Conservation (phyloP, 2,888 invertebrate species). For the Anaspis maculata region DNA sequence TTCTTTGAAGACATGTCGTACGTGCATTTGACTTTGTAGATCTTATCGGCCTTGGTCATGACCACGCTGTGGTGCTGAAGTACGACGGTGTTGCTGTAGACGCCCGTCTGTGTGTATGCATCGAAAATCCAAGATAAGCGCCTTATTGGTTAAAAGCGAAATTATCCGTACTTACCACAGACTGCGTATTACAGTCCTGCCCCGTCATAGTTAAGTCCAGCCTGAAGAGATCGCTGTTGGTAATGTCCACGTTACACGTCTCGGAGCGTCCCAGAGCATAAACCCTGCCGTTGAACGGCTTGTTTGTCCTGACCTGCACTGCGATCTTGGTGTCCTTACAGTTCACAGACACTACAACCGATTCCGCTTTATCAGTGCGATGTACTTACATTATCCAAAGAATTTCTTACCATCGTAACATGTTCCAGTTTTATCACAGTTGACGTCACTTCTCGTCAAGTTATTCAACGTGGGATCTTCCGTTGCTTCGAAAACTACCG, state of each 20-base stretch:
- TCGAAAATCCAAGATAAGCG: background rate
- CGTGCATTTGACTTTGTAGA: slow-evolving; percentile 93
- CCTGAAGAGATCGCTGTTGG: slow-evolving; percentile 86
- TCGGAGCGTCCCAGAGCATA: slow-evolving; percentile 90
- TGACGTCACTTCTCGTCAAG: slow-evolving; percentile 68
- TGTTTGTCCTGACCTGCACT: slow-evolving; percentile 85
- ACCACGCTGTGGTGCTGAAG: slow-evolving; percentile 92
- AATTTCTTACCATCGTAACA: slow-evolving; percentile 77
- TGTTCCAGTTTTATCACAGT: slow-evolving; percentile 91
- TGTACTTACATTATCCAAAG: no score
- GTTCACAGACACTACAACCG: slow-evolving; percentile 73
- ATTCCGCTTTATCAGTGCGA: background rate
- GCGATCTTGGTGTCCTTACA: slow-evolving; percentile 93
- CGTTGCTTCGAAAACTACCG: slow-evolving; percentile 68
- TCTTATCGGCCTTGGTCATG: slow-evolving; percentile 94
- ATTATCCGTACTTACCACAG: slow-evolving; percentile 62
- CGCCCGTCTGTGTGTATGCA: slow-evolving; percentile 68
- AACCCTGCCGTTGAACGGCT: slow-evolving; percentile 90
- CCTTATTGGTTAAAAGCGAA: slow-evolving; percentile 3
- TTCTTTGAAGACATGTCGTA: slow-evolving; percentile 95
- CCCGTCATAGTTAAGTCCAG: slow-evolving; percentile 89
- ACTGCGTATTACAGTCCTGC: slow-evolving; percentile 92
- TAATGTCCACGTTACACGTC: slow-evolving; percentile 90
- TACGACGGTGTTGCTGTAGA: slow-evolving; percentile 90
- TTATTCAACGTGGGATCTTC: slow-evolving; percentile 68